Evolutionary conservation across 2,888 invertebrate genomes (phyloP).

Genomic region (Tetanocera ferruginea): DNA sequence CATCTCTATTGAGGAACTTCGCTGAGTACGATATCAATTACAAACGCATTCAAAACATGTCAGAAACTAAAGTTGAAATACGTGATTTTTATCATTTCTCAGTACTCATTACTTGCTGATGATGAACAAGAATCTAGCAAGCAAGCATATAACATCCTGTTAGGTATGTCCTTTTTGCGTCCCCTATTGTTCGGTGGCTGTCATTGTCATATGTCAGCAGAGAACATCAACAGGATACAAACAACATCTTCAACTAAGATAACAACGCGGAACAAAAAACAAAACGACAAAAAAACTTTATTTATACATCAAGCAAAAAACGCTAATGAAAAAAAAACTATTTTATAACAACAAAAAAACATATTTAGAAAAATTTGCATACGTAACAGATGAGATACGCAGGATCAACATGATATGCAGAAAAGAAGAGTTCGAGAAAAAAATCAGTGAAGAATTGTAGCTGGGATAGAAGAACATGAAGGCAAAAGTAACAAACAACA

Average conservation of each 20-base stretch:
- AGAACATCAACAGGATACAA: slow-evolving; percentile 42
- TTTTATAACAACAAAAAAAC: neutral
- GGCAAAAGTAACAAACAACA: neutral
- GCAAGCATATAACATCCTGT: too few species aligned
- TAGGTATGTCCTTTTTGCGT: neutral
- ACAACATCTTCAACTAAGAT: slow-evolving; percentile 42
- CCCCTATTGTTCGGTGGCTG: slow-evolving; percentile 11
- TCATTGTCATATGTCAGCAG: slow-evolving; percentile 31
- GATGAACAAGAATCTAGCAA: neutral
- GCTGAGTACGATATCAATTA: slow-evolving; percentile 3
- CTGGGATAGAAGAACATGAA: neutral
- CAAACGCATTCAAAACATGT: slow-evolving; percentile 27
- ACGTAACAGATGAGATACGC: neutral
- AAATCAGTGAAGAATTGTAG: neutral
- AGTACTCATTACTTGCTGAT: neutral
- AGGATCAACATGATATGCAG: neutral
- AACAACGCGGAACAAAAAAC: slow-evolving; percentile 24
- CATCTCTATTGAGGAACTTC: neutral
- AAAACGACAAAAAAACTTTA: neutral
- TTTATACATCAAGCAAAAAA: neutral
- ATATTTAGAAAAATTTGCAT: slow-evolving; percentile 11
- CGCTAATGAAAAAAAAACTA: neutral
- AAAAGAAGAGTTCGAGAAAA: neutral
- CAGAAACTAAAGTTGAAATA: slow-evolving; percentile 6
- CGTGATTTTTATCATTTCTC: slow-evolving; percentile 32